Conservation (phyloP, 2,888 invertebrate species). For the Standfussiana lucernea region DNA sequence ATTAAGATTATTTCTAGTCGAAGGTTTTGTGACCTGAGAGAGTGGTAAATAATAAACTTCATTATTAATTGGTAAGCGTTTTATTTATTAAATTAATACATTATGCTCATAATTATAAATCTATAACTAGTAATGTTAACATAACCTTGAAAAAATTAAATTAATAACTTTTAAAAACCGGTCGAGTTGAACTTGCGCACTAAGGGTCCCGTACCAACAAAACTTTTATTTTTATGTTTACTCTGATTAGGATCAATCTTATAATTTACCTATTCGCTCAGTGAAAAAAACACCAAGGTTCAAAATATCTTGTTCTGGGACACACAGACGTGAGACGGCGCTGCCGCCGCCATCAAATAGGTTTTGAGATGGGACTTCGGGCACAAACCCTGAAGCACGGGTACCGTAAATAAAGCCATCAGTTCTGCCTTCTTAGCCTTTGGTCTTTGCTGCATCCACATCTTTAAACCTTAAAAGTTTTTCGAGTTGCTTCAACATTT, state of each 20-base stretch:
- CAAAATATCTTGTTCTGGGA: neutral
- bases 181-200: neutral
- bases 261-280: neutral
- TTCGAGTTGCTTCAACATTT: slow-evolving; percentile 91
- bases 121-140: neutral
- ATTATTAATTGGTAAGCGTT: neutral
- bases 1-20: neutral
- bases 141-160: neutral
- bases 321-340: neutral
- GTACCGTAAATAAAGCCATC: neutral
- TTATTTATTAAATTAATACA: slow-evolving; percentile 15
- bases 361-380: neutral
- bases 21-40: too few species aligned
- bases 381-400: neutral
- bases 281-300: neutral
- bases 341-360: neutral
- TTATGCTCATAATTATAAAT: neutral
- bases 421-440: neutral
- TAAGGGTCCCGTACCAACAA: neutral
- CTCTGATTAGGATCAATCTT: neutral
- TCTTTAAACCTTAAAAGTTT: slow-evolving; percentile 87
- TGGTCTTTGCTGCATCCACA: neutral
- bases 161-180: neutral
- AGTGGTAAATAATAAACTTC: neutral
- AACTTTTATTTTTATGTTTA: neutral